Conservation (phyloP, 2,113 vertebrate species). For the Scopus umbretta region DNA sequence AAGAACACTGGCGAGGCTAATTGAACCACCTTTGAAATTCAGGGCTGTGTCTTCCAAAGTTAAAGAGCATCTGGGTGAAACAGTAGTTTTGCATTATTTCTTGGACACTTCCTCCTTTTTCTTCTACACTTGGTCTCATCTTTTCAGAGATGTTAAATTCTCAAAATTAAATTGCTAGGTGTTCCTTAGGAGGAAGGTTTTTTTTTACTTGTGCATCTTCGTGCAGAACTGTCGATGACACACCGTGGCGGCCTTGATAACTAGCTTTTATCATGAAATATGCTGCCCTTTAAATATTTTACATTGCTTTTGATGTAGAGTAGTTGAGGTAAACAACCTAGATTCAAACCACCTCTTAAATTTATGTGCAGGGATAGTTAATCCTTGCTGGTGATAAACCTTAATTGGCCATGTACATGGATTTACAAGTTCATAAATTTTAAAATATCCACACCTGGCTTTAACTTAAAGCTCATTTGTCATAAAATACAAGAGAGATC, state of each 20-base stretch:
- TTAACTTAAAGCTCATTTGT: slow-evolving; percentile 33
- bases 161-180: background rate
- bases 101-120: background rate
- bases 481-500: slow-evolving; percentile 27
- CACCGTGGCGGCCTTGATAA: background rate
- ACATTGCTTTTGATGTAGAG: background rate
- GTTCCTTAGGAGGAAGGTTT: background rate
- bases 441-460: slow-evolving; percentile 43
- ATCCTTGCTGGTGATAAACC: slow-evolving; percentile 19
- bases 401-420: slow-evolving; percentile 21
- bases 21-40: slow-evolving; percentile 51
- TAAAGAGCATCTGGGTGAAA: background rate
- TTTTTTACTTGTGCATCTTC: background rate
- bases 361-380: background rate
- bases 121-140: background rate
- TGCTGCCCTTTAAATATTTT: slow-evolving; percentile 38
- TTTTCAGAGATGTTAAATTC: background rate
- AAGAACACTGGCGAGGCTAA: slow-evolving; percentile 24
- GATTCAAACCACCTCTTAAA: slow-evolving; percentile 12
- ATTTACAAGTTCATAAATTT: slow-evolving; percentile 65
- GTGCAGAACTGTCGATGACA: background rate
- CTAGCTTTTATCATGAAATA: slow-evolving; percentile 40
- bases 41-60: background rate
- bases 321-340: slow-evolving; percentile 35
- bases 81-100: background rate